phyloP scores from a whole-genome alignment of 2,888 invertebrate genomes.

The Rhodophaea formosa region DNA sequence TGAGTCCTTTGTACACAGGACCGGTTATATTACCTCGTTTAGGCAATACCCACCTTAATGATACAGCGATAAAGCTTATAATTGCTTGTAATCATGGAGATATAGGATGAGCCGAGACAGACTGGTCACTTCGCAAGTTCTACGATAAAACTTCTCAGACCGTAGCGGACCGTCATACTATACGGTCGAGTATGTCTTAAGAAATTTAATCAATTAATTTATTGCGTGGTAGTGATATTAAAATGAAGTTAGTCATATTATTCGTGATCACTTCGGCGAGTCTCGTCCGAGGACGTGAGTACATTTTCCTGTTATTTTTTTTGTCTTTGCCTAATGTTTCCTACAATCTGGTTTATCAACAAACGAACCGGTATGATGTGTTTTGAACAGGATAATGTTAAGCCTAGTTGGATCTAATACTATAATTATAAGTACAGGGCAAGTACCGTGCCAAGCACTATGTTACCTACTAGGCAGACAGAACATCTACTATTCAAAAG shows the following conservation, averaged over 20 bases:
- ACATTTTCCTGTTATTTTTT: slow-evolving; percentile 7
- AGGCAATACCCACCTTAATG: background rate
- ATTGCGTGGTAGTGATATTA: background rate
- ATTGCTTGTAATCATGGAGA: background rate
- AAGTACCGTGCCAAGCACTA: too few relatives aligned
- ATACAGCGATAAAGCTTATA: background rate
- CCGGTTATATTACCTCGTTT: background rate
- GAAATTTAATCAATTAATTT: background rate
- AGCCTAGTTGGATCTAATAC: background rate
- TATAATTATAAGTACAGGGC: background rate
- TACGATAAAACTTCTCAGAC: background rate
- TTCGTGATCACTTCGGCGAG: slow-evolving; percentile 7
- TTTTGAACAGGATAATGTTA: background rate
- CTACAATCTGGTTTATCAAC: background rate
- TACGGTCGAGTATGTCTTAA: background rate
- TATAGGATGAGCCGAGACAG: background rate
- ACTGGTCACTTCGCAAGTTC: background rate
- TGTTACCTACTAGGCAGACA: too few relatives aligned
- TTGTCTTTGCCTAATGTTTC: background rate
- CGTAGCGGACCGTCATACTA: background rate
- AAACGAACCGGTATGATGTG: background rate
- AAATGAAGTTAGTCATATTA: background rate
- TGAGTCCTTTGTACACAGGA: background rate
- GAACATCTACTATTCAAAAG: too few relatives aligned
- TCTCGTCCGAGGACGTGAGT: slow-evolving; percentile 10